Conservation (phyloP, 1,140 invertebrate species). For the Dufourea novaeangliae region DNA sequence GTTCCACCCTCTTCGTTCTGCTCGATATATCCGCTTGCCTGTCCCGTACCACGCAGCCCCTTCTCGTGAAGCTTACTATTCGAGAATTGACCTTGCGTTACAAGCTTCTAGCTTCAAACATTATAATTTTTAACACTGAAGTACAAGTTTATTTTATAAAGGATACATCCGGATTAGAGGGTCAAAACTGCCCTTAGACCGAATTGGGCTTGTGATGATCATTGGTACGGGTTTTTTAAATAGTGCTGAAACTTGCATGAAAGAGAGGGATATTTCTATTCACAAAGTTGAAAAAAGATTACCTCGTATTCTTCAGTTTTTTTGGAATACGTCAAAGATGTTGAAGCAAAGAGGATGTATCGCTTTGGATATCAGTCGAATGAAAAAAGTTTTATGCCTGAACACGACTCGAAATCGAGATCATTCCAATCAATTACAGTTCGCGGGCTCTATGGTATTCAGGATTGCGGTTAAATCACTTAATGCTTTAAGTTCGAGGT, state of each 20-base stretch:
- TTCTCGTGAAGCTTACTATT: constrained; percentile 16
- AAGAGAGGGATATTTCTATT: too few relatives aligned
- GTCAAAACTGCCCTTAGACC: too few relatives aligned
- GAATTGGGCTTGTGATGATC: too few relatives aligned
- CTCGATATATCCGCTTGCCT: constrained; percentile 15
- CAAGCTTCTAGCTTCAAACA: neutral
- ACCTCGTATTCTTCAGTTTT: too few relatives aligned
- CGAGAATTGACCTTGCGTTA: neutral
- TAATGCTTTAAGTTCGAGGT: constrained; percentile 63
- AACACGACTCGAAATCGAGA: neutral
- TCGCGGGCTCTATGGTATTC: neutral
- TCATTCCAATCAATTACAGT: neutral
- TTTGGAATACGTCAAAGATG: too few relatives aligned
- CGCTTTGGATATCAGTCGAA: too few relatives aligned
- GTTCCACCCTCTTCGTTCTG: constrained; percentile 58
- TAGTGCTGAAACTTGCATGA: too few relatives aligned
- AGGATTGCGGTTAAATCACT: constrained; percentile 52
- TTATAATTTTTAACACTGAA: neutral
- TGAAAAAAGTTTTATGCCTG: neutral
- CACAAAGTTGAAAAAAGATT: too few relatives aligned
- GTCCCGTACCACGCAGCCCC: constrained; percentile 19
- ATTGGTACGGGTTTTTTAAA: too few relatives aligned
- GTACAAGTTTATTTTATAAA: too few relatives aligned
- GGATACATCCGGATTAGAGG: too few relatives aligned
- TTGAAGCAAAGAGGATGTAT: too few relatives aligned